phyloP scores from a whole-genome alignment of 1,140 invertebrate species.

The Chlorops oryzae region DNA sequence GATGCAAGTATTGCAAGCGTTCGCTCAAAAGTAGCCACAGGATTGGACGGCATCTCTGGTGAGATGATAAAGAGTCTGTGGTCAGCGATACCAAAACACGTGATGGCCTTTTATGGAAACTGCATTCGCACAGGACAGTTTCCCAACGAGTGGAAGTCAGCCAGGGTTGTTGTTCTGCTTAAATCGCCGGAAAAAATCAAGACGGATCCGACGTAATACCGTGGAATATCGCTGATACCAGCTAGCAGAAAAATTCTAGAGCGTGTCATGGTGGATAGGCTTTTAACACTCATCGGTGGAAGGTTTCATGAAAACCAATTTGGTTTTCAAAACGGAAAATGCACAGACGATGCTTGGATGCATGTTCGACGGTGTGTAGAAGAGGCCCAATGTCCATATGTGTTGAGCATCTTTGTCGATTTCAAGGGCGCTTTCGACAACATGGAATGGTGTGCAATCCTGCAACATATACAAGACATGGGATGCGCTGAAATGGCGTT shows the following conservation, averaged over 20 bases:
- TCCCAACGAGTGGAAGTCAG: conserved; percentile 19
- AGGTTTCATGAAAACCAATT: not conserved
- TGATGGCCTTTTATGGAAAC: not conserved
- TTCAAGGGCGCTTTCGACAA: conserved; percentile 11
- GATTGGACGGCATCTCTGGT: conserved; percentile 12
- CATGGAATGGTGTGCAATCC: not conserved
- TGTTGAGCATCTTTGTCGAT: conserved; percentile 10
- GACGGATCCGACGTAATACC: conserved; percentile 22
- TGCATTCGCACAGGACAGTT: conserved; percentile 6
- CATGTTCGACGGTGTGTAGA: not conserved
- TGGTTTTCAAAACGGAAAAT: conserved; percentile 1
- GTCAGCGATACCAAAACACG: conserved; percentile 12
- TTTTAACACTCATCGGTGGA: not conserved
- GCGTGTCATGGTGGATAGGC: conserved; percentile 17
- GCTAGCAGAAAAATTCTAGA: conserved; percentile 31
- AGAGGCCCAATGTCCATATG: conserved; percentile 12
- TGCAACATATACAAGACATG: not conserved
- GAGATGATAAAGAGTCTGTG: conserved; percentile 11
- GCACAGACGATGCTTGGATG: conserved; percentile 5
- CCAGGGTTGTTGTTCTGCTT: conserved; percentile 21
- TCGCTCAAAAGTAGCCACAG: too few relatives aligned
- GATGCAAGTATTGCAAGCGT: too few relatives aligned
- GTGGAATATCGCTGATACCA: conserved; percentile 30
- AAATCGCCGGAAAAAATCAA: conserved; percentile 14
- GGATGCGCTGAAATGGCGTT: conserved; percentile 2